These are phyloP conservation scores for Elegia similella DNA, from an alignment of 2,888 invertebrate species.

Conservation along the genomic window DNA sequence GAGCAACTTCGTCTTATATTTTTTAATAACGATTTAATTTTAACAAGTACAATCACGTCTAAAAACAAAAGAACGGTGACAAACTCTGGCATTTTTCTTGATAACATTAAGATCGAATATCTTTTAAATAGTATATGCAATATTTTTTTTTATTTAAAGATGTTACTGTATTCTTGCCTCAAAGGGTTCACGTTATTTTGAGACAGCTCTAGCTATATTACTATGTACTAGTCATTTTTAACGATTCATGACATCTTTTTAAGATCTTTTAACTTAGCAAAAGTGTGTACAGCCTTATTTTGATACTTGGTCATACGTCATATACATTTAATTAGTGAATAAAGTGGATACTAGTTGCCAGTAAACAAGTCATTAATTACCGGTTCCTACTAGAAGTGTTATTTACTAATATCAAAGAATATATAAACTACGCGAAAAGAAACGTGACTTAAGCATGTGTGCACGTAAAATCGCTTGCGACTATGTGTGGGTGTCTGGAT, in stretches of 20 bases:
- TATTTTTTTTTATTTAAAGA: not conserved
- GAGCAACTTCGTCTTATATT: not conserved
- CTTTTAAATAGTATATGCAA: not conserved
- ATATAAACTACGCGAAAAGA: too few species aligned
- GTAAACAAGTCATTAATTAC: not conserved
- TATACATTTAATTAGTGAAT: not conserved
- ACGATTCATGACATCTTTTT: conserved; percentile 37
- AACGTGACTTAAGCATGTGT: too few species aligned
- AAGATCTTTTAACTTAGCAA: not conserved
- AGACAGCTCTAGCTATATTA: conserved; percentile 27
- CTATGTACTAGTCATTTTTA: conserved; percentile 64
- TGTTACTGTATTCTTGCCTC: not conserved
- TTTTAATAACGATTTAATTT: not conserved
- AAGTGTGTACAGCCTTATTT: not conserved
- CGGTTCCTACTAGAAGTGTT: too few species aligned
- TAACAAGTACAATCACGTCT: not conserved
- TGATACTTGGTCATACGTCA: not conserved
- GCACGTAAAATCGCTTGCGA: too few species aligned
- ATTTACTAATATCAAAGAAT: too few species aligned
- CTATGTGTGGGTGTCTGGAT: too few species aligned
- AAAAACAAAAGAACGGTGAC: not conserved
- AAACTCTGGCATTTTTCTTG: not conserved
- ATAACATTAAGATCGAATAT: not conserved
- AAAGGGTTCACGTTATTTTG: conserved; percentile 26
- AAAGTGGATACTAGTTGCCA: not conserved